These are phyloP conservation scores for Cercopithecus mitis DNA, from an alignment of 2,797 vertebrate species.

Conservation along the genomic window DNA sequence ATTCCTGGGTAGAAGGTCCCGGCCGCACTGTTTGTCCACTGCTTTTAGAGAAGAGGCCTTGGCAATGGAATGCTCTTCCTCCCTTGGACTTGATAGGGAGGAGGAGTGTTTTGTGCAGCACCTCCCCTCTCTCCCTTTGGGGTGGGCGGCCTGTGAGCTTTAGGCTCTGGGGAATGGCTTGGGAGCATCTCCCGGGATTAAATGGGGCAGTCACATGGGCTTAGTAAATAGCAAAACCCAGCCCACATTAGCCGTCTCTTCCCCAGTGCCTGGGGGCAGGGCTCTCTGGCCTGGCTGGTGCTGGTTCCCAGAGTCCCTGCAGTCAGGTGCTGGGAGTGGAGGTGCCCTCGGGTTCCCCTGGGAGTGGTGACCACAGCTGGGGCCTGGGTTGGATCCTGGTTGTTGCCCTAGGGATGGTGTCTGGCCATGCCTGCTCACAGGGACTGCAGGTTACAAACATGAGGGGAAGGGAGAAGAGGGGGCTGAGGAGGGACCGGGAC, in stretches of 20 bases:
- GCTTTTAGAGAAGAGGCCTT: neutral
- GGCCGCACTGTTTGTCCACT: neutral
- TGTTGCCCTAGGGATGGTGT: neutral
- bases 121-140: neutral
- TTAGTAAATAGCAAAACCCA: neutral
- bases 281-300: neutral
- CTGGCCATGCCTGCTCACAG: neutral
- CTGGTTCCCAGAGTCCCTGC: neutral
- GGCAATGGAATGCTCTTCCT: neutral
- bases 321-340: neutral
- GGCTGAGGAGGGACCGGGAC: neutral
- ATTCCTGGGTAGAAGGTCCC: neutral
- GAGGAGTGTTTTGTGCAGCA: neutral
- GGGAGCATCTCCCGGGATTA: neutral
- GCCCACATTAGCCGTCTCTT: neutral
- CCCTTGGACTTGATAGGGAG: neutral
- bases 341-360: neutral
- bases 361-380: neutral
- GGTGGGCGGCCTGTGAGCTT: neutral
- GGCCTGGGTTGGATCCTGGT: neutral
- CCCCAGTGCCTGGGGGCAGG: neutral
- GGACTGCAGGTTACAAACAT: neutral
- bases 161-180: neutral
- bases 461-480: neutral
- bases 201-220: neutral